These are phyloP conservation scores for chimpanzee (Pan troglodytes) DNA, from an alignment of 2,113 vertebrate genomes.

Conservation along the genomic window NHGRI_mPanTro3-v2.1_pri NC_072421.2:30969501-30970000, in stretches of 20 bases:
- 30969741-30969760: not conserved
- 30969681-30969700: not conserved
- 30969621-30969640: not conserved
- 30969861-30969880: not conserved
- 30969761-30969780: constrained; percentile 4
- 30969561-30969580: not conserved
- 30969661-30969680: not conserved
- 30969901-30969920: constrained; percentile 1
- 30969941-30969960: not conserved
- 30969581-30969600: not conserved
- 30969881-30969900: not conserved
- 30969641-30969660: not conserved
- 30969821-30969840: not conserved
- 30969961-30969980: not conserved
- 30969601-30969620: not conserved
- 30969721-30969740: not conserved
- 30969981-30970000: not conserved
- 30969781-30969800: not conserved
- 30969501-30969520: not conserved
- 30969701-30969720: not conserved
- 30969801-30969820: not conserved
- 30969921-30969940: not conserved
- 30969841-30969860: not conserved
- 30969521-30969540: not conserved
- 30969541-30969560: not conserved